These are phyloP conservation scores for Aradophagus sp. DNA, from an alignment of 1,140 invertebrate species.

Conservation along the genomic window DNA sequence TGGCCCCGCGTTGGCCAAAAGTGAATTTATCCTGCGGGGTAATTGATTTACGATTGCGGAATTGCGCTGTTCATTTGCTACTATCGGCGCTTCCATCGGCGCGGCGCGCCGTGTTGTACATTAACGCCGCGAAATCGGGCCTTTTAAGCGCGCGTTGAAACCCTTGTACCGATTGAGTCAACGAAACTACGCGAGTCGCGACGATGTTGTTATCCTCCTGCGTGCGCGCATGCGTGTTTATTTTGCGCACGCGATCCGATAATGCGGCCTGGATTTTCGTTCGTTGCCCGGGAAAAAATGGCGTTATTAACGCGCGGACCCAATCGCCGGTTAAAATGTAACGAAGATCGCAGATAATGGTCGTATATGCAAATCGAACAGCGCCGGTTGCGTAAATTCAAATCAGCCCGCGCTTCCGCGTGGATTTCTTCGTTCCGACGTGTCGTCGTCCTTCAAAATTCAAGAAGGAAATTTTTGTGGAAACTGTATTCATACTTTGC, in stretches of 20 bases:
- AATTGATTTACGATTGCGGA: constrained; percentile 58
- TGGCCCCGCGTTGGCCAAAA: constrained; percentile 44
- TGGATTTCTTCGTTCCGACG: too few species aligned
- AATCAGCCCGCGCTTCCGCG: too few species aligned
- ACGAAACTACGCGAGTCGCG: constrained; percentile 57
- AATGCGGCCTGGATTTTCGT: constrained; percentile 31
- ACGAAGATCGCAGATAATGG: constrained; percentile 17
- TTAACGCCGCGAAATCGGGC: constrained; percentile 46
- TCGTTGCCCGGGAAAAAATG: constrained; percentile 8
- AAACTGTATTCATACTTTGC: too few species aligned
- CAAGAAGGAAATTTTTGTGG: too few species aligned
- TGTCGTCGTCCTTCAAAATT: too few species aligned
- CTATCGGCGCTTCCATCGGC: constrained; percentile 50
- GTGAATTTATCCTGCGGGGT: constrained; percentile 43
- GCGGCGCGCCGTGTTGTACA: constrained; percentile 38
- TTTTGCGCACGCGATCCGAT: constrained; percentile 30
- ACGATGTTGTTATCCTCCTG: constrained; percentile 34
- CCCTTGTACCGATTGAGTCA: constrained; percentile 52
- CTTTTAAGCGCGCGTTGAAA: constrained; percentile 57
- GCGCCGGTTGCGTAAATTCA: too few species aligned
- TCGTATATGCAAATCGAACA: too few species aligned
- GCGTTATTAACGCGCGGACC: constrained; percentile 31
- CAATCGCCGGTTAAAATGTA: constrained; percentile 17
- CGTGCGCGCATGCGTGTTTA: constrained; percentile 17
- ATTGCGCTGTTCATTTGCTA: constrained; percentile 51